These are phyloP conservation scores for Eristalis arbustorum DNA, from an alignment of 2,888 invertebrate species.

Conservation along the genomic window DNA sequence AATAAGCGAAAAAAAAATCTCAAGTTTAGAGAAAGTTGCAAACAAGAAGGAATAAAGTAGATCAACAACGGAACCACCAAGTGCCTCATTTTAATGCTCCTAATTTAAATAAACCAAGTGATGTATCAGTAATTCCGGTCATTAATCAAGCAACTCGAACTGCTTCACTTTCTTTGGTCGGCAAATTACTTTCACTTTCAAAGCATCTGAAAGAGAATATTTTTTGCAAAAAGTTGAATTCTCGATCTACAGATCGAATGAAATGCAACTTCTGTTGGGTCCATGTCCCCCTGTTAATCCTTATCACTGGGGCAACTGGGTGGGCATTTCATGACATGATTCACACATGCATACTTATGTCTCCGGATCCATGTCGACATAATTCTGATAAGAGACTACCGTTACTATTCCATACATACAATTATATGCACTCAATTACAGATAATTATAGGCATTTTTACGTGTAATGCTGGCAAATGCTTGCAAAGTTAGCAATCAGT, in stretches of 20 bases:
- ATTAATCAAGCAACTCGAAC: neutral
- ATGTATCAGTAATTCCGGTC: neutral
- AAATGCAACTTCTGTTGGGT: neutral
- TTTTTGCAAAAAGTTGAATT: neutral
- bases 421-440: slow-evolving; percentile 27
- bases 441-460: slow-evolving; percentile 31
- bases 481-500: slow-evolving; percentile 45
- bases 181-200: neutral
- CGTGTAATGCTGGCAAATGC: slow-evolving; percentile 24
- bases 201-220: neutral
- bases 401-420: neutral
- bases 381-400: slow-evolving; percentile 28
- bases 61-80: neutral
- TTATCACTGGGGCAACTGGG: neutral
- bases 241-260: neutral
- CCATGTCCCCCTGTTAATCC: neutral
- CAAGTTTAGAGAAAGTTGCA: neutral
- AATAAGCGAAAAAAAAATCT: neutral
- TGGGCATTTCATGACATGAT: neutral
- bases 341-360: neutral
- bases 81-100: neutral
- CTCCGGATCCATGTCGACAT: neutral
- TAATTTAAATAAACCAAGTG: slow-evolving; percentile 8
- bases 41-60: neutral
- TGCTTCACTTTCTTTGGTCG: neutral